phyloP scores from a whole-genome alignment of 2,888 invertebrate genomes.

The Sarcophaga subvicina region DNA sequence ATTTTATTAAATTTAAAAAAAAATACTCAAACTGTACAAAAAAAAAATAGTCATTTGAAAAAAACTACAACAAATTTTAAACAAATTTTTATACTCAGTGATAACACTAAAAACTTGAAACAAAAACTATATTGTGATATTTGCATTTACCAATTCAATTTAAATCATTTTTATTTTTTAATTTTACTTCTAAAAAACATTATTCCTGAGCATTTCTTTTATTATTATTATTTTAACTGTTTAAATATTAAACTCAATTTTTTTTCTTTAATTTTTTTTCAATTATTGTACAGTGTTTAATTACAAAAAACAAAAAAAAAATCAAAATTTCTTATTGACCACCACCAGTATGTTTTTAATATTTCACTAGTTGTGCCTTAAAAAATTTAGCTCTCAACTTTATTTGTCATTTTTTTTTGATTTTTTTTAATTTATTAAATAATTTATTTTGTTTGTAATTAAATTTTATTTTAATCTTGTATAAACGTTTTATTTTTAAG shows the following conservation, averaged over 20 bases:
- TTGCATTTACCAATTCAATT: constrained; percentile 59
- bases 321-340: too few relatives aligned
- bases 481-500: constrained; percentile 33
- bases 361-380: constrained; percentile 41
- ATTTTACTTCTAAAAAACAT: not conserved
- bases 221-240: constrained; percentile 3
- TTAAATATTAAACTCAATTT: constrained; percentile 11
- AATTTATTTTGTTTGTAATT: constrained; percentile 41
- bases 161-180: constrained; percentile 16
- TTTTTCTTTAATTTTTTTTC: not conserved
- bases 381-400: constrained; percentile 9
- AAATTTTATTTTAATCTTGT: constrained; percentile 45
- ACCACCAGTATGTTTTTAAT: not conserved
- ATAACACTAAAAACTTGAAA: constrained; percentile 30
- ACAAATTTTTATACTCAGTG: constrained; percentile 34
- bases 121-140: constrained; percentile 61
- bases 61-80: constrained; percentile 33
- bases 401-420: not conserved
- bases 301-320: not conserved
- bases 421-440: constrained; percentile 36
- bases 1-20: constrained; percentile 57
- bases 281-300: constrained; percentile 39
- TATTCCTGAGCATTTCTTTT: not conserved
- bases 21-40: constrained; percentile 54
- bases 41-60: constrained; percentile 23